Evolutionary conservation across 2,113 vertebrate genomes (phyloP).

Genomic region (Tyrannus savana): DNA sequence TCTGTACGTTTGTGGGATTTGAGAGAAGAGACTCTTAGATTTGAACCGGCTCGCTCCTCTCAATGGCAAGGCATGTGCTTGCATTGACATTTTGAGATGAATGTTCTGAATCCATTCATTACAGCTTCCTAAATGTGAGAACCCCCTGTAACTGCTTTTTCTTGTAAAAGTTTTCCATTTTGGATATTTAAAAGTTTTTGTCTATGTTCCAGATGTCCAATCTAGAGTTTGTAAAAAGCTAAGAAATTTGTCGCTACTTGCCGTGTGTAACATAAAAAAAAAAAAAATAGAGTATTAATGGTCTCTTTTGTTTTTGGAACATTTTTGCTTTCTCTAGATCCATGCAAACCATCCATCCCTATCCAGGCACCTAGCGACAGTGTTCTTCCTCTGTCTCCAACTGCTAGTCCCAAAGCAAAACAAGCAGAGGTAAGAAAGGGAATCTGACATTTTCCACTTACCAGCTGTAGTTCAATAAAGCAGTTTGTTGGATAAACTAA

Average conservation of each 20-base stretch:
- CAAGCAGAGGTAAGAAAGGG: constrained; percentile 68
- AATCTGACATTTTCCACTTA: neutral
- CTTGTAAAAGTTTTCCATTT: neutral
- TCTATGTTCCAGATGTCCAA: neutral
- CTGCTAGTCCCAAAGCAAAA: constrained; percentile 48
- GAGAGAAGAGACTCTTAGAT: neutral
- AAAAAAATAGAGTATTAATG: neutral
- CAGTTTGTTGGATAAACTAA: neutral
- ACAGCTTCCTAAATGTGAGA: neutral
- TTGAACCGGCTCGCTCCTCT: neutral
- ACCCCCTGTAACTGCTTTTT: neutral
- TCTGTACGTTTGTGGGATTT: neutral
- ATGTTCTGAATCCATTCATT: neutral
- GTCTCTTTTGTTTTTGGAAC: neutral
- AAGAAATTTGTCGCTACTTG: neutral
- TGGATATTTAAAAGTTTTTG: neutral
- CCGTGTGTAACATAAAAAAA: neutral
- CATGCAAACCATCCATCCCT: constrained; percentile 24
- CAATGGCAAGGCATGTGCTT: neutral
- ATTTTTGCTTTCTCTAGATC: constrained; percentile 45
- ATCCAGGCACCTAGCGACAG: neutral
- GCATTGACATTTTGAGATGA: neutral
- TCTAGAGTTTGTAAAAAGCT: neutral
- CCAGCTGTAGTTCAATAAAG: neutral
- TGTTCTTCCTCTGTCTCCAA: constrained; percentile 24